phyloP scores from a whole-genome alignment of 2,888 invertebrate genomes.

The Megaustenia siamemsis region DNA sequence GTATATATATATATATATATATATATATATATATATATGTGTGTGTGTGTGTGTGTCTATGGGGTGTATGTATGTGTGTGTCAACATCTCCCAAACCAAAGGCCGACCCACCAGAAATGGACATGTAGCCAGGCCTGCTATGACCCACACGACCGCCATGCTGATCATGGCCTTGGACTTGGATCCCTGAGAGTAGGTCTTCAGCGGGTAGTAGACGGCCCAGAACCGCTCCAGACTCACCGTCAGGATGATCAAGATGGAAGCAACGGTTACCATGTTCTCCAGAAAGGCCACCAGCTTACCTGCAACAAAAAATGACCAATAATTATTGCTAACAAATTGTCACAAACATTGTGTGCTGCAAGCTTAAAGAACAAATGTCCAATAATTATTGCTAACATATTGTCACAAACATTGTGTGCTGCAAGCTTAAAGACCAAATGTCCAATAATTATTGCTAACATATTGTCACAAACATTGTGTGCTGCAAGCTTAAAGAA shows the following conservation, averaged over 20 bases:
- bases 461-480: too few relatives aligned
- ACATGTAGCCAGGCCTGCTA: slow-evolving; percentile 80
- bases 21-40: neutral
- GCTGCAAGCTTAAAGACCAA: too few relatives aligned
- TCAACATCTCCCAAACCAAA: too few relatives aligned
- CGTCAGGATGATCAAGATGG: slow-evolving; percentile 93
- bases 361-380: too few relatives aligned
- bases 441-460: too few relatives aligned
- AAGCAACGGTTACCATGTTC: slow-evolving; percentile 93
- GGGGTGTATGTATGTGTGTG: too few relatives aligned
- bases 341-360: too few relatives aligned
- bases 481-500: too few relatives aligned
- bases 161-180: slow-evolving; percentile 77
- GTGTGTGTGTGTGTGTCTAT: neutral
- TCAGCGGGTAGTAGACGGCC: slow-evolving; percentile 93
- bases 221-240: slow-evolving; percentile 94
- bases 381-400: too few relatives aligned
- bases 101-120: slow-evolving; percentile 85
- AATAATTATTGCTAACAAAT: too few relatives aligned
- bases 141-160: slow-evolving; percentile 78
- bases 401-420: too few relatives aligned
- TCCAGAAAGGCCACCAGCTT: slow-evolving; percentile 95
- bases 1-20: neutral
- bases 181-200: slow-evolving; percentile 82
- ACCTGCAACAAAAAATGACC: too few relatives aligned